These are phyloP conservation scores for Chinchilla lanigera DNA, from an alignment of 2,113 vertebrate species.

Conservation along the genomic window DNA sequence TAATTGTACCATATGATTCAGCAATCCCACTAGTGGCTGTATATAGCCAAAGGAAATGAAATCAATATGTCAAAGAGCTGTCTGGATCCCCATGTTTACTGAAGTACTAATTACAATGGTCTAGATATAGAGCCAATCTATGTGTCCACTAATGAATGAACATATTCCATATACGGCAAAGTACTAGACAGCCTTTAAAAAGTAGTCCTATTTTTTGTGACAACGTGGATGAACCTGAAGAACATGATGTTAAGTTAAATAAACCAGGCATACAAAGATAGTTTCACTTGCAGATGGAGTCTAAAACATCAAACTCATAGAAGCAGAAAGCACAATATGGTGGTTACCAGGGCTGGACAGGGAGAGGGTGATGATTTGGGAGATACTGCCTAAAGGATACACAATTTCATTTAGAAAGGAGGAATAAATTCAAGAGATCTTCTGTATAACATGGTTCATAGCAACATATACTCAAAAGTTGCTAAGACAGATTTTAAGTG, in stretches of 20 bases:
- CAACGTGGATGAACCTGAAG: neutral
- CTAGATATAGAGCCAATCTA: neutral
- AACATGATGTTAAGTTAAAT: neutral
- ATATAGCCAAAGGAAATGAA: neutral
- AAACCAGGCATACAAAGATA: neutral
- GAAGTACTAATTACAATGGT: neutral
- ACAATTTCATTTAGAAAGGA: neutral
- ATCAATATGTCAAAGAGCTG: neutral
- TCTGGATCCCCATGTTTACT: neutral
- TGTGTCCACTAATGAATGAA: neutral
- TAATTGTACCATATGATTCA: neutral
- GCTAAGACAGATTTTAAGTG: neutral
- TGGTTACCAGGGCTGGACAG: neutral
- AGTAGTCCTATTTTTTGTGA: neutral
- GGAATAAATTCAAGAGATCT: neutral
- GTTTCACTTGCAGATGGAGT: neutral
- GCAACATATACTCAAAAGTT: neutral
- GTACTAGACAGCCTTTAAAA: neutral
- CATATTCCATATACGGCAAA: neutral
- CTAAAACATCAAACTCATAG: neutral
- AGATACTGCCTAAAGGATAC: neutral
- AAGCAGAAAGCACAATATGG: neutral
- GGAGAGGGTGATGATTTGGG: neutral
- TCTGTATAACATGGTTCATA: neutral
- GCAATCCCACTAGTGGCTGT: neutral